phyloP scores from a whole-genome alignment of 2,113 vertebrate genomes.

The Electrona antarctica region DNA sequence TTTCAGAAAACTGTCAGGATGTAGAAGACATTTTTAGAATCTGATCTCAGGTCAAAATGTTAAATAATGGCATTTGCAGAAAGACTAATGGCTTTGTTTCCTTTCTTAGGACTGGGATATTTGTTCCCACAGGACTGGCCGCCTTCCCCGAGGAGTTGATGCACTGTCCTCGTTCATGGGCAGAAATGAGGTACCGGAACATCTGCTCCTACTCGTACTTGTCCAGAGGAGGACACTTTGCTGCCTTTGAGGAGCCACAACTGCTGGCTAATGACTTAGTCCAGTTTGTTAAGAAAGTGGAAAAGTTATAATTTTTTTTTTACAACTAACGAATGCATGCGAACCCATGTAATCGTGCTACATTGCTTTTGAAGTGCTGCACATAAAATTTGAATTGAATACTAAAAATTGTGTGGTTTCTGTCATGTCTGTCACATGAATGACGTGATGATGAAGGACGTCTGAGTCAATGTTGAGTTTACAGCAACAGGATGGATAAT shows the following conservation, averaged over 20 bases:
- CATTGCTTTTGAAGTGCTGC: not conserved
- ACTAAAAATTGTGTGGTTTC: not conserved
- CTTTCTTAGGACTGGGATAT: constrained; percentile 69
- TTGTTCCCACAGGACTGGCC: constrained; percentile 84
- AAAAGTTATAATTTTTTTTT: constrained; percentile 54
- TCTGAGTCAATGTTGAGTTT: too few relatives aligned
- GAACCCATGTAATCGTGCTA: not conserved
- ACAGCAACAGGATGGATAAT: too few relatives aligned
- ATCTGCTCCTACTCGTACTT: constrained; percentile 83
- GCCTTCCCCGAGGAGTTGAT: constrained; percentile 82
- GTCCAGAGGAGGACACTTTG: constrained; percentile 86
- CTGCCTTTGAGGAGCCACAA: constrained; percentile 86
- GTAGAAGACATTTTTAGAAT: too few relatives aligned
- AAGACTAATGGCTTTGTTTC: not conserved
- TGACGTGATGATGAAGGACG: not conserved
- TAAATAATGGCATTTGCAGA: too few relatives aligned
- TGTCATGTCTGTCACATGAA: not conserved
- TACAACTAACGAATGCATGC: not conserved
- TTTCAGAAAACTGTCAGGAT: too few relatives aligned
- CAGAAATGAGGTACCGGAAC: constrained; percentile 72
- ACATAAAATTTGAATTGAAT: not conserved
- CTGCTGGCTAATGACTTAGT: constrained; percentile 83
- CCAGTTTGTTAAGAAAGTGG: constrained; percentile 83
- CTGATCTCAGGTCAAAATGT: too few relatives aligned
- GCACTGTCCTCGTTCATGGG: constrained; percentile 80